Percentiles rank a stretch among this genome's conserved stretches.
phyloP scores from a whole-genome alignment of 2,113 vertebrate genomes.

The Turdus rufiventris region DNA sequence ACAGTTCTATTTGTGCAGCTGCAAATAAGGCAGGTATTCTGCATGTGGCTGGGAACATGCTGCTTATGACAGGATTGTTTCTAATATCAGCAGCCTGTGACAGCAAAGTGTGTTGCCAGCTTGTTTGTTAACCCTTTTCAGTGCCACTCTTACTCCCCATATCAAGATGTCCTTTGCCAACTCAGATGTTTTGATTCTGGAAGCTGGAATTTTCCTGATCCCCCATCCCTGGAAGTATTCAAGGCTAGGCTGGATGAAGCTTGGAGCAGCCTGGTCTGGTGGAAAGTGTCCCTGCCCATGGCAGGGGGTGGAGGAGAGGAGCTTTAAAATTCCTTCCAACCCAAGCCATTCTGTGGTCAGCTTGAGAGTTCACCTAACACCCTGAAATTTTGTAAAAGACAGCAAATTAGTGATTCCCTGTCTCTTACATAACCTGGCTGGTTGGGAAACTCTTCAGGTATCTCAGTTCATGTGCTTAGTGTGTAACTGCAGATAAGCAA shows the following conservation, averaged over 20 bases:
- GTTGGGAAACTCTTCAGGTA: background rate
- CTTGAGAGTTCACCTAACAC: background rate
- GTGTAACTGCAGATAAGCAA: background rate
- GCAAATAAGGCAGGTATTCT: conserved; percentile 11
- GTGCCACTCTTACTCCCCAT: background rate
- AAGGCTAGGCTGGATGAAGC: rapidly evolving
- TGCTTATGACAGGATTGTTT: background rate
- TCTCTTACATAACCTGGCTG: background rate
- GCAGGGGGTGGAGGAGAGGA: background rate
- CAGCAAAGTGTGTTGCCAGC: background rate
- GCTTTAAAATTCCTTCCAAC: background rate
- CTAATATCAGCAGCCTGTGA: background rate
- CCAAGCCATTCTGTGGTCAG: background rate
- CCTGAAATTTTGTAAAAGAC: background rate
- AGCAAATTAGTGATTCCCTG: background rate
- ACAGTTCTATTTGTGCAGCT: background rate
- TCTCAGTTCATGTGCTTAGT: background rate
- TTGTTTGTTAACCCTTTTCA: background rate
- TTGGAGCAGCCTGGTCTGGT: rapidly evolving
- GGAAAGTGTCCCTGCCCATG: background rate
- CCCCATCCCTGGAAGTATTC: background rate
- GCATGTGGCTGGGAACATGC: background rate
- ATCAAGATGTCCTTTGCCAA: background rate
- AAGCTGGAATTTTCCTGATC: background rate
- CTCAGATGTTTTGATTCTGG: background rate